Evolutionary conservation across 1,140 invertebrate species (phyloP).

Genomic region (Hyles vespertilio): DNA sequence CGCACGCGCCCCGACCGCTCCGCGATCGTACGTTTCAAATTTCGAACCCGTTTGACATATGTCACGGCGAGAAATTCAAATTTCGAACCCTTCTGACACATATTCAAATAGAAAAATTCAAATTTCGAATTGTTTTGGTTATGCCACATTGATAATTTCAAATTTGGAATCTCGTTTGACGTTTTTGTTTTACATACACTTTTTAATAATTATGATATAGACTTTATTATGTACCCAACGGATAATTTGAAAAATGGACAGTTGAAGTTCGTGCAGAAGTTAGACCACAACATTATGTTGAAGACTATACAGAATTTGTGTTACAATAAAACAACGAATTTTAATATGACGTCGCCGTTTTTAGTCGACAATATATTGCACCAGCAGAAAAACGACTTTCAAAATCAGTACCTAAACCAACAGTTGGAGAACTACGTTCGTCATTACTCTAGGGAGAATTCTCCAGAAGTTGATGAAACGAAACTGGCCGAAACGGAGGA

Average conservation of each 20-base stretch:
- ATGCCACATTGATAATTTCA: no score
- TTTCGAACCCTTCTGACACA: not conserved
- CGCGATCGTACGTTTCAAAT: no score
- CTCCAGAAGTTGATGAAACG: constrained; percentile 51
- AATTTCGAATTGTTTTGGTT: no score
- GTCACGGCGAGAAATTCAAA: no score
- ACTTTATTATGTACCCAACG: constrained; percentile 57
- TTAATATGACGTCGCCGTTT: constrained; percentile 70
- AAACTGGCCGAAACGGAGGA: constrained; percentile 42
- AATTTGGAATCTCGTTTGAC: no score
- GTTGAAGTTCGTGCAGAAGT: constrained; percentile 46
- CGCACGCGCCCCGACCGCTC: constrained; percentile 23
- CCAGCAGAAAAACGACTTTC: constrained; percentile 67
- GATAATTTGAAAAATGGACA: constrained; percentile 59
- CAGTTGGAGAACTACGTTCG: constrained; percentile 67
- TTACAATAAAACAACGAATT: constrained; percentile 51
- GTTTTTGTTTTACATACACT: no score
- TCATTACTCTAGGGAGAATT: constrained; percentile 58
- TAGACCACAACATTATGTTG: constrained; percentile 67
- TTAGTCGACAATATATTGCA: constrained; percentile 70
- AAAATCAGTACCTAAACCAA: constrained; percentile 71
- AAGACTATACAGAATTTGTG: constrained; percentile 64
- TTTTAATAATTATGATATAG: no score
- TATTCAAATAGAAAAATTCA: constrained; percentile 16
- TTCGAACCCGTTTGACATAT: no score